A percentile compares a stretch with the other conserved stretches of the same genome.
Evolutionary conservation across 2,113 vertebrate genomes (phyloP).

Genomic region (Callithrix jacchus): DNA sequence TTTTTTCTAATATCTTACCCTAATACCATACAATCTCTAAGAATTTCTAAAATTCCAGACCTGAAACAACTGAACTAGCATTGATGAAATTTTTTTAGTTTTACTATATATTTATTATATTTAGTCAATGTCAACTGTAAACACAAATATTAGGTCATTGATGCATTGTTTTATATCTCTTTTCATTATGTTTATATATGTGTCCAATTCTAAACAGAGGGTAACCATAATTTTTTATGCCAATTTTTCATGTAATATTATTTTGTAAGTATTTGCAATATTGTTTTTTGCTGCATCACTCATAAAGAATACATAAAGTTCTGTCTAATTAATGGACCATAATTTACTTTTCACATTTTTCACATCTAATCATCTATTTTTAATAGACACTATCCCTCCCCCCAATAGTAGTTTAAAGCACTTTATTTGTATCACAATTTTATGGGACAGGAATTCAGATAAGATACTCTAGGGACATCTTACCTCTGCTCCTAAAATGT

Average conservation of each 20-base stretch:
- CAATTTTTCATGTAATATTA: neutral
- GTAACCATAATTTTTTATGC: neutral
- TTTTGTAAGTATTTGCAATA: neutral
- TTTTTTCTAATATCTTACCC: neutral
- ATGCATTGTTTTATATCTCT: neutral
- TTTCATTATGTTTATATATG: neutral
- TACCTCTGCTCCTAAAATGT: neutral
- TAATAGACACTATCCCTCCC: neutral
- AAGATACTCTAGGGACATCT: neutral
- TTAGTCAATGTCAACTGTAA: neutral
- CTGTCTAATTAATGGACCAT: neutral
- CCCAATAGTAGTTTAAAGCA: neutral
- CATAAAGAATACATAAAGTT: neutral
- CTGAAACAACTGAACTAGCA: neutral
- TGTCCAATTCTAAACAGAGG: neutral
- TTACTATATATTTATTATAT: neutral
- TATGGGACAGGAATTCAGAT: neutral
- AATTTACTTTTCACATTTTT: slow-evolving; percentile 18
- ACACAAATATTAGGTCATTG: neutral
- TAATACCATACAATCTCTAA: neutral
- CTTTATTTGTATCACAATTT: neutral
- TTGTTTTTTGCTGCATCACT: neutral
- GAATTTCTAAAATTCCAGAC: neutral
- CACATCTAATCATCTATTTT: neutral
- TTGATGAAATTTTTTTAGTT: neutral